Base-by-base conservation (phyloP, 2,113 vertebrate genomes). In the Halichoeres trimaculatus region DNA sequence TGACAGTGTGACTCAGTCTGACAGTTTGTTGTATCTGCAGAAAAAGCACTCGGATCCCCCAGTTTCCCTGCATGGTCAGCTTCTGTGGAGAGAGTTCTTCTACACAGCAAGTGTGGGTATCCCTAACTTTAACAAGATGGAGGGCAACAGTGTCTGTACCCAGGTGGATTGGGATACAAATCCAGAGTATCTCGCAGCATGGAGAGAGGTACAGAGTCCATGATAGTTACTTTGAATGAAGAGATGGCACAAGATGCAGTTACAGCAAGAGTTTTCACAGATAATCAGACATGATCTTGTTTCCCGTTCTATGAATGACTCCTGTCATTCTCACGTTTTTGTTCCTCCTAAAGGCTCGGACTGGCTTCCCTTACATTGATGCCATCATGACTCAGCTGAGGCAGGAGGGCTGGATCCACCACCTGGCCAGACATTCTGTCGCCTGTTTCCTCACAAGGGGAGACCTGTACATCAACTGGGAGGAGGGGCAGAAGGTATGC, bases 1-100 rank as follows among this genome's bases (percentile, higher is more conserved):
- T 52, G 17, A 23, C 26, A 55, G 1, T 12, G 20, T 41, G 12
- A 36, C 19, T 30, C 17, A 6, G 11, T 68, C 0, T 36, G 12
- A 40, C n/a, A 8, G 2, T 74, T 6, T 78, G 20, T 62, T 22
- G 1, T 16, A 5, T 73, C 58, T 51, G 30, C 86, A 95, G 94
- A 92, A 59, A 68, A 91, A 93, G 70, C 95, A 95, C 76, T 94
- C 94, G 0, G 48, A 65, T 45, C 94, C 93, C 19, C 94, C 92
- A 0, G 91, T 94, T 13, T 95, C 95, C 9, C 76, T 94, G 38
- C 94, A 94, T 0, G 91, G 94, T 2, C 94, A 95, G 87, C 83
- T 95, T 6, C 87, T 95, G 56, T 95, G 94, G 94, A 91, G 94
- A 57, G 94, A 95, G 76, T 95, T 95, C 68, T 95, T 89, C 84